Conservation (phyloP, 2,113 vertebrate species). For the Abramis brama region DNA sequence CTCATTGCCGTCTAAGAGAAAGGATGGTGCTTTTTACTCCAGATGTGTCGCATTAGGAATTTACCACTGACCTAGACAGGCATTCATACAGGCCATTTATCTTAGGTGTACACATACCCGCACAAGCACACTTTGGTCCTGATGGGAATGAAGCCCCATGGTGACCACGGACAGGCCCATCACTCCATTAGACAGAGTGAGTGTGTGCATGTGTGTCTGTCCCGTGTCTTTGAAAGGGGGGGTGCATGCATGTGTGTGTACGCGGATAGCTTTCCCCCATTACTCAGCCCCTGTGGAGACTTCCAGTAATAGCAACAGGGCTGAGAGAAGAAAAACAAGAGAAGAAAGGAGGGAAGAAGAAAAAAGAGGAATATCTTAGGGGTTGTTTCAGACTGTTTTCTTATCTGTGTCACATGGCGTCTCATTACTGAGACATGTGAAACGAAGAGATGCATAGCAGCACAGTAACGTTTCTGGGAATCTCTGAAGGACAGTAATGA, state of each 20-base stretch:
- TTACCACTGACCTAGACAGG: slow-evolving; percentile 21
- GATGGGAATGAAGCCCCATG: slow-evolving; percentile 17
- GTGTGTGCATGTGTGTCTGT: slow-evolving; percentile 23
- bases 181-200: slow-evolving; percentile 37
- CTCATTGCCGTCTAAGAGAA: background rate
- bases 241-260: slow-evolving; percentile 18
- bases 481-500: slow-evolving; percentile 32
- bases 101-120: slow-evolving; percentile 16
- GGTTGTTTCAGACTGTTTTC: slow-evolving; percentile 9
- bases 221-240: slow-evolving; percentile 1
- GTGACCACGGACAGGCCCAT: slow-evolving; percentile 42
- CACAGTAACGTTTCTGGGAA: slow-evolving; percentile 3
- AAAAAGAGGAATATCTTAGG: slow-evolving; percentile 32
- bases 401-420: slow-evolving; percentile 42
- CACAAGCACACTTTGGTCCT: slow-evolving; percentile 30
- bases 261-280: slow-evolving; percentile 22
- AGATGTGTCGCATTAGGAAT: slow-evolving; percentile 18
- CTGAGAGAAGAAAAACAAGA: slow-evolving; percentile 23
- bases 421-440: slow-evolving; percentile 43
- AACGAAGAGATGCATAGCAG: background rate
- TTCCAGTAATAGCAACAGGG: slow-evolving; percentile 35
- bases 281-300: slow-evolving; percentile 30
- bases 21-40: background rate
- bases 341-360: background rate
- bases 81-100: slow-evolving; percentile 31